These are phyloP conservation scores for Seriola rivoliana DNA, from an alignment of 2,113 vertebrate species.

Conservation along the genomic window DNA sequence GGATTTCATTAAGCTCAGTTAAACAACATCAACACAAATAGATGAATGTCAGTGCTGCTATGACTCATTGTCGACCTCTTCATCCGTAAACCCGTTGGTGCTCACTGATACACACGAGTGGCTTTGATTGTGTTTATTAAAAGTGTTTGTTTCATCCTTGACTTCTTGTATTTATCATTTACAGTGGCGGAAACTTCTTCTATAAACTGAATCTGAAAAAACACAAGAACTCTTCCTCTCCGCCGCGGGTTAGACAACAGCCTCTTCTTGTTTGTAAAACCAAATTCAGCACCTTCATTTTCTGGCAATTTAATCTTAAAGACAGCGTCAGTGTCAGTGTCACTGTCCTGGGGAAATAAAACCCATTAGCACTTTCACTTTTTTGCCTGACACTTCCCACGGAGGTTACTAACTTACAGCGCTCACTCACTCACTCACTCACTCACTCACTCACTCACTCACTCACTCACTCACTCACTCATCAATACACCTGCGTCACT, in stretches of 20 bases:
- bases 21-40: constrained; percentile 43
- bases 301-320: neutral
- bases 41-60: constrained; percentile 41
- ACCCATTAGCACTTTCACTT: neutral
- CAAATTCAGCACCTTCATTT: neutral
- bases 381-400: neutral
- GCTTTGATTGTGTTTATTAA: constrained; percentile 14
- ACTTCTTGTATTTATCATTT: constrained; percentile 7
- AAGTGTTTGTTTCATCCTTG: constrained; percentile 26
- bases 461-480: too few relatives aligned
- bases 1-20: constrained; percentile 28
- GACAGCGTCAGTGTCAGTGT: neutral
- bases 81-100: constrained; percentile 16
- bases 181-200: neutral
- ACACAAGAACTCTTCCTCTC: neutral
- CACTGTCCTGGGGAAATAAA: neutral
- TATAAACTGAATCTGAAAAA: neutral
- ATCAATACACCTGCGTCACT: neutral
- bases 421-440: too few relatives aligned
- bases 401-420: neutral
- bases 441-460: neutral
- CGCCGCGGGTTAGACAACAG: neutral
- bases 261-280: neutral
- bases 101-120: constrained; percentile 22
- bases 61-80: constrained; percentile 38